Percentiles rank a stretch among this genome's conserved stretches.
These are phyloP conservation scores for Poecile atricapillus DNA, from an alignment of 2,113 vertebrate genomes.

Conservation along the genomic window DNA sequence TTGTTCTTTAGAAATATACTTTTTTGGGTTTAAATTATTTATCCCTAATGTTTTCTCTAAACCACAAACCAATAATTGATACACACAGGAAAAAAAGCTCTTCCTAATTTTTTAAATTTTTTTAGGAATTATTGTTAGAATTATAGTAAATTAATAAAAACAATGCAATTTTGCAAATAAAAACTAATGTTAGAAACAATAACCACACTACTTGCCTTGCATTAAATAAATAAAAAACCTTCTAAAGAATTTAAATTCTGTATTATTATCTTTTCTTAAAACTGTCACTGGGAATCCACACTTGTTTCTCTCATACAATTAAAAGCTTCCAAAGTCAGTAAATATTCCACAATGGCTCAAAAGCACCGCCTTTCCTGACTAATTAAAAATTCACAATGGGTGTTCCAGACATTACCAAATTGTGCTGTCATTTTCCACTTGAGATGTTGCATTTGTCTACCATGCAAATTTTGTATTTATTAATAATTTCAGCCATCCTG, in stretches of 20 bases:
- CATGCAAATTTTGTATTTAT: not conserved
- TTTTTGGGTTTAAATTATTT: not conserved
- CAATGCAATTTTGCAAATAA: not conserved
- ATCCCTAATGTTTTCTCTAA: not conserved
- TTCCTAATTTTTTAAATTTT: not conserved
- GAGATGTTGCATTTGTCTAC: not conserved
- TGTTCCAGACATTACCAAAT: not conserved
- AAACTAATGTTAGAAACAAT: not conserved
- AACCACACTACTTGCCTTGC: not conserved
- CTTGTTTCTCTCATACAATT: not conserved
- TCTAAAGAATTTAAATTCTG: not conserved
- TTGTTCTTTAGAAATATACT: not conserved
- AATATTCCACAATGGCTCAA: not conserved
- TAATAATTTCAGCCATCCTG: not conserved
- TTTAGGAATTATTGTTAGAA: not conserved
- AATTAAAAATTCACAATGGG: not conserved
- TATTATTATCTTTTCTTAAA: not conserved
- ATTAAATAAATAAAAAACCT: not conserved
- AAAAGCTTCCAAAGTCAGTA: not conserved
- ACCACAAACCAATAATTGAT: not conserved
- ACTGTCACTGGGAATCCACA: not conserved
- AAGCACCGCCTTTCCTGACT: not conserved
- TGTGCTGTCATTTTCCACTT: not conserved
- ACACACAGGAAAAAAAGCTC: not conserved
- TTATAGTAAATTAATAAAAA: not conserved